These are phyloP conservation scores for Calonectris borealis DNA, from an alignment of 2,113 vertebrate genomes.

Conservation along the genomic window DNA sequence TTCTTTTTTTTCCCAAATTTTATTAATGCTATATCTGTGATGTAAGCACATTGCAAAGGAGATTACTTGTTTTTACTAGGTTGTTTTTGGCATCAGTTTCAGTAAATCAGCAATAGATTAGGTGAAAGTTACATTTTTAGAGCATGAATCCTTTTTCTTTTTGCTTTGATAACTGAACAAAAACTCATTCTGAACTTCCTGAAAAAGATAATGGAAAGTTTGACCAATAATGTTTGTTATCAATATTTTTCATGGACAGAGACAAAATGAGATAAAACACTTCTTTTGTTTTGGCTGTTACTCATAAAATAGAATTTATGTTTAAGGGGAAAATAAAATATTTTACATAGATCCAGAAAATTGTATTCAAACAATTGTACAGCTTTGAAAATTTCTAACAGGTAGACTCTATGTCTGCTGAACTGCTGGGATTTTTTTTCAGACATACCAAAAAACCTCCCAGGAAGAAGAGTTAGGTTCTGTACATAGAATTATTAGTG, in stretches of 20 bases:
- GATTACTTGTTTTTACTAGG: neutral
- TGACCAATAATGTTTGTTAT: neutral
- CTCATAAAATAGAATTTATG: neutral
- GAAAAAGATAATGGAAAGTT: neutral
- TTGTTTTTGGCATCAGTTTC: neutral
- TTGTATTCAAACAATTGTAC: neutral
- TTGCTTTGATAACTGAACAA: neutral
- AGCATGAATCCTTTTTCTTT: fast-evolving
- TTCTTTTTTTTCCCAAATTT: fast-evolving
- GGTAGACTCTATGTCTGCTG: fast-evolving
- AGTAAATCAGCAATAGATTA: neutral
- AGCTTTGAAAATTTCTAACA: neutral
- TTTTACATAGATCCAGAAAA: fast-evolving
- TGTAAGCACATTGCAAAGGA: neutral
- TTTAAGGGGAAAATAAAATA: neutral
- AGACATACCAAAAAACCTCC: neutral
- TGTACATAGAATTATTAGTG: neutral
- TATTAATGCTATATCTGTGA: neutral
- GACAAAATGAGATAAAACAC: neutral
- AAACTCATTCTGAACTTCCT: neutral
- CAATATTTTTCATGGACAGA: neutral
- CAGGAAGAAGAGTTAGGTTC: neutral
- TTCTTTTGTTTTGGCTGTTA: neutral
- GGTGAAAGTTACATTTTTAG: neutral
- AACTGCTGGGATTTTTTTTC: neutral